phyloP scores from a whole-genome alignment of 92 coral and sea anemone genomes.

The Phenganax subtilis region DNA sequence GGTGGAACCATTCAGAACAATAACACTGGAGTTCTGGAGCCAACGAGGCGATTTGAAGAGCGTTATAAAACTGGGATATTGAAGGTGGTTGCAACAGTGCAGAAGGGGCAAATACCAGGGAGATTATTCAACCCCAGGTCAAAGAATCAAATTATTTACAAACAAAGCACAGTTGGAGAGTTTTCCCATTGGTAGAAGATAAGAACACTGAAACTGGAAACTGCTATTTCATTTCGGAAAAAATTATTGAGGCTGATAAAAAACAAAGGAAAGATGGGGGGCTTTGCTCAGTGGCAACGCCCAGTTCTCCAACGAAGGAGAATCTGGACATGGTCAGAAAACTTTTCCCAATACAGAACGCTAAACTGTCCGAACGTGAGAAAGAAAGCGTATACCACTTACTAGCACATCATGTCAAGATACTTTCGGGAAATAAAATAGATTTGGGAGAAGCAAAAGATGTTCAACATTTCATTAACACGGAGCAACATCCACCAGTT shows the following conservation, averaged over 20 bases:
- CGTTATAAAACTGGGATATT: conserved; percentile 39
- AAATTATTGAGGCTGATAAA: conserved; percentile 18
- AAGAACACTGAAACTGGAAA: conserved; percentile 16
- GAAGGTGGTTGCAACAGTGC: conserved; percentile 34
- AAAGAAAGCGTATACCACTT: conserved; percentile 16
- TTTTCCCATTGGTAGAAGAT: conserved; percentile 39
- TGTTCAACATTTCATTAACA: conserved; percentile 44
- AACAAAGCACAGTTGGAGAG: conserved; percentile 43
- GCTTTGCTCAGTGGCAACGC: conserved; percentile 28
- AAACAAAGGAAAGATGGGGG: conserved; percentile 17
- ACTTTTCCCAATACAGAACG: conserved; percentile 39
- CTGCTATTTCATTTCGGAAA: conserved; percentile 28
- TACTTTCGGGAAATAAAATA: conserved; percentile 35
- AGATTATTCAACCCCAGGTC: conserved; percentile 26
- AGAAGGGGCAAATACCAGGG: conserved; percentile 39
- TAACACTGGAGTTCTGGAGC: conserved; percentile 33
- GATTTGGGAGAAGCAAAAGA: conserved; percentile 43
- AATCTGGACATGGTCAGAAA: not conserved
- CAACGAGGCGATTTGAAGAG: conserved; percentile 30
- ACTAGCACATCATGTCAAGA: conserved; percentile 14
- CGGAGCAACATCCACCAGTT: conserved; percentile 34
- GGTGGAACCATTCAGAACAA: conserved; percentile 9
- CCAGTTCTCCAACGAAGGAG: conserved; percentile 1
- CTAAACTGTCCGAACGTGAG: conserved; percentile 22
- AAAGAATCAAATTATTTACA: conserved; percentile 10